Evolutionary conservation across 1,140 invertebrate genomes (phyloP), one percentile per base, ranked within the genome.

Genomic region (Drosophila dunni): DNA sequence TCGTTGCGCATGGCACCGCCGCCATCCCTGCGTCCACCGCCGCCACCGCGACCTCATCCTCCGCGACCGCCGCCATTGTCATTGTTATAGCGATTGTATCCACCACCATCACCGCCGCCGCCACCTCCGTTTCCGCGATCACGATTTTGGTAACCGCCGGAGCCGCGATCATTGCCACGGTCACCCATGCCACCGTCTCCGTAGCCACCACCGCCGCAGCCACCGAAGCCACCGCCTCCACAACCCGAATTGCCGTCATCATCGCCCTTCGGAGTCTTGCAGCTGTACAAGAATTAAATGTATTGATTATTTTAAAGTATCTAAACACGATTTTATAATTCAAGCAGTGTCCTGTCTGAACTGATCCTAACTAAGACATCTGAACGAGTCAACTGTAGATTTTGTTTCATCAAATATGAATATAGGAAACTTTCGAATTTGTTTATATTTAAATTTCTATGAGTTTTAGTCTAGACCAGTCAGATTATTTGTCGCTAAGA

Each of bases 261-360:
- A 67, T 94, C 94, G 7, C 96, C 96, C 91, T 94, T 97, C 54
- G 94, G 95, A 76, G 95, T 95, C 79, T 96, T 96, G 82, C 96
- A 96, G 66, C 94, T 92, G 44, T 3, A 65, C 50, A 40, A 15
- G 3, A 58, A 9, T 17, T 20, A n/a, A n/a, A n/a, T n/a, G n/a
- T n/a, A n/a, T n/a, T n/a, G n/a, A n/a, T n/a, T n/a, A n/a, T n/a
- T n/a, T n/a, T n/a, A n/a, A n/a, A n/a, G n/a, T n/a, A 20, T 1
- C 5, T 29, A 29, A 3, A 29, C 6, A 2, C 24, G 24, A 29
- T 29, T 29, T 29, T 29, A 3, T 5, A 29, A 29, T 29, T 6
- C 4, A 5, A 29, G 24, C 24, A 29, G 1, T 4, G 5, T 29
- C 6, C 24, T 29, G 6, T 29, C 24, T 4, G 24, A 29, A 29